Conservation (phyloP, 2,888 invertebrate genomes). For the Listrodromus nycthemerus region DNA sequence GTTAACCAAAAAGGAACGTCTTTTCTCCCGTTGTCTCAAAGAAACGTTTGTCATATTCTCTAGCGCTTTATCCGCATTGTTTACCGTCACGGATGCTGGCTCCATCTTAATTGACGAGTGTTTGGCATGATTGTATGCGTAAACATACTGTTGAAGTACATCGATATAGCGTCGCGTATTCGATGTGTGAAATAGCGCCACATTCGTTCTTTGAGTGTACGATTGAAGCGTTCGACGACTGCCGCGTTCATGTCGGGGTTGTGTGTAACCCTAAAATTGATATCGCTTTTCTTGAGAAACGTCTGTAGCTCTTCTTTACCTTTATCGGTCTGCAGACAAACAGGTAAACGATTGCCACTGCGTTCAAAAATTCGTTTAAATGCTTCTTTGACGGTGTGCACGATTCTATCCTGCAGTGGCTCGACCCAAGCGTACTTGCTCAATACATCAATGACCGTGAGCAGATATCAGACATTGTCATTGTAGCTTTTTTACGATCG, state of each 20-base stretch:
- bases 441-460: conserved; percentile 69
- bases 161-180: conserved; percentile 72
- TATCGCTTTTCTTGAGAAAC: conserved; percentile 58
- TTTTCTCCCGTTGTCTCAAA: conserved; percentile 7
- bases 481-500: conserved; percentile 55
- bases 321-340: conserved; percentile 69
- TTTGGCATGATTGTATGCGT: conserved; percentile 71
- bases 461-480: conserved; percentile 59
- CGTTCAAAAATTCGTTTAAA: conserved; percentile 69
- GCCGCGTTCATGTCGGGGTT: conserved; percentile 75
- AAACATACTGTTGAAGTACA: conserved; percentile 70
- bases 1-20: conserved; percentile 51
- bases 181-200: conserved; percentile 71
- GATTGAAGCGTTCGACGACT: conserved; percentile 76
- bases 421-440: conserved; percentile 71
- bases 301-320: conserved; percentile 69
- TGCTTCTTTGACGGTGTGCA: conserved; percentile 51
- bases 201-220: conserved; percentile 74
- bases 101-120: conserved; percentile 66
- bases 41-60: conserved; percentile 2
- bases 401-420: conserved; percentile 69
- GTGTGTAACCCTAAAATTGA: conserved; percentile 58
- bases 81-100: conserved; percentile 3
- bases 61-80: not conserved
- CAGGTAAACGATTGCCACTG: conserved; percentile 23